Evolutionary conservation across 2,113 vertebrate species (phyloP), one percentile per base, ranked within the genome.

Genomic region (Laterallus jamaicensis): DNA sequence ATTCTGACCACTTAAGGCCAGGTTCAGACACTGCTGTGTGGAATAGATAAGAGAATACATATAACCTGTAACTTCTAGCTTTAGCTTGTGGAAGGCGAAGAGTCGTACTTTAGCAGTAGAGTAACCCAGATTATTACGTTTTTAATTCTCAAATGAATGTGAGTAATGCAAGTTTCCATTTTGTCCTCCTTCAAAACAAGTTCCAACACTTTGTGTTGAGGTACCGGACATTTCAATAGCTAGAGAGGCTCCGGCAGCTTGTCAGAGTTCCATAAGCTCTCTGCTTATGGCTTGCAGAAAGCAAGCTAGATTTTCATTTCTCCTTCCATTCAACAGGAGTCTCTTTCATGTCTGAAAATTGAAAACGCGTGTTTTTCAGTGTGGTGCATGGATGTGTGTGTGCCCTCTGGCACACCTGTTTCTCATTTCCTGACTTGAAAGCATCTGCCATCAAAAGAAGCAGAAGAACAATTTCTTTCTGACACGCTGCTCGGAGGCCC

Each of bases 361-460:
- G 98, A 96, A 99, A 98, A 97, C 97, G 93, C 59, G 89, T 98
- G 98, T 97, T 98, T 97, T 98, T 97, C 97, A 98, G 98, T 97
- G 98, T 98, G 97, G 94, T 96, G 97, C 97, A 97, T 98, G 98
- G 98, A 98, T 98, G 98, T 99, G 90, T 96, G 98, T 98, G 98
- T 98, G 97, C 98, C 98, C 98, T 98, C 98, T 98, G 98, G 97
- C 97, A 97, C 99, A 99, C 99, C 99, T 99, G 99, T 97, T 99
- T 99, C 98, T 98, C 98, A 99, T 99, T 99, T 99, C 98, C 98
- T 97, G 97, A 99, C 99, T 99, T 99, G 98, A 99, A 99, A 99
- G 99, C 97, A 97, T 97, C 98, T 98, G 97, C 98, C 98, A 99
- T 99, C 98, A 99, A 99, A 99, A 99, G 99, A 90, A 98, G 96